Conservation (phyloP, 1,140 invertebrate species). For the Temnothorax curvispinosus region DNA sequence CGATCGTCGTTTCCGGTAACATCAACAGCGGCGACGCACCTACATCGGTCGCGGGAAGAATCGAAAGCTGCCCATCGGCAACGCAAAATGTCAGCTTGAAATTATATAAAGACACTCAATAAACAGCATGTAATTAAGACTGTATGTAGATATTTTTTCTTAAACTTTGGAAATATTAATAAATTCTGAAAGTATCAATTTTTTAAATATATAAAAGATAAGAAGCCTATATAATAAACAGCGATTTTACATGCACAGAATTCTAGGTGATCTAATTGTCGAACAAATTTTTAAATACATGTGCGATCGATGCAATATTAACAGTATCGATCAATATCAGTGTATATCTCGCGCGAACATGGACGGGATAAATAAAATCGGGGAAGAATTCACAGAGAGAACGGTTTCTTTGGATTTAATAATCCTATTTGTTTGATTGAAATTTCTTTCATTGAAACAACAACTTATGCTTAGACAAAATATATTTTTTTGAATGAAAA, state of each 20-base stretch:
- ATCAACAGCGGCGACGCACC: constrained; percentile 17
- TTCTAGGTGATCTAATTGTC: neutral
- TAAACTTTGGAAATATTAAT: neutral
- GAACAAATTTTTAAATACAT: neutral
- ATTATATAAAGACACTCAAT: neutral
- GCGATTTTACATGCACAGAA: neutral
- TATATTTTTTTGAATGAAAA: too few species aligned
- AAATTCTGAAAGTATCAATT: neutral
- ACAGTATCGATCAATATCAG: neutral
- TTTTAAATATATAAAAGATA: neutral
- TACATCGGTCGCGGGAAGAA: constrained; percentile 4
- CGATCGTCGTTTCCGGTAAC: constrained; percentile 67
- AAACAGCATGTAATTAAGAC: neutral
- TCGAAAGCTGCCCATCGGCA: constrained; percentile 21
- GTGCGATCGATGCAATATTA: neutral
- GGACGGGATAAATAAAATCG: neutral
- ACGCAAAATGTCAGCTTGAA: neutral
- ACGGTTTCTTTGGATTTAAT: too few species aligned
- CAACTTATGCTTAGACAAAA: too few species aligned
- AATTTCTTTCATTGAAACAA: too few species aligned
- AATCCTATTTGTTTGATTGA: too few species aligned
- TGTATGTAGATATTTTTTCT: neutral
- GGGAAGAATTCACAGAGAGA: neutral
- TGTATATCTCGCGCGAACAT: neutral
- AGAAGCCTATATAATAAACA: neutral